phyloP scores from a whole-genome alignment of 2,888 invertebrate species.

The Tinea semifulvella region DNA sequence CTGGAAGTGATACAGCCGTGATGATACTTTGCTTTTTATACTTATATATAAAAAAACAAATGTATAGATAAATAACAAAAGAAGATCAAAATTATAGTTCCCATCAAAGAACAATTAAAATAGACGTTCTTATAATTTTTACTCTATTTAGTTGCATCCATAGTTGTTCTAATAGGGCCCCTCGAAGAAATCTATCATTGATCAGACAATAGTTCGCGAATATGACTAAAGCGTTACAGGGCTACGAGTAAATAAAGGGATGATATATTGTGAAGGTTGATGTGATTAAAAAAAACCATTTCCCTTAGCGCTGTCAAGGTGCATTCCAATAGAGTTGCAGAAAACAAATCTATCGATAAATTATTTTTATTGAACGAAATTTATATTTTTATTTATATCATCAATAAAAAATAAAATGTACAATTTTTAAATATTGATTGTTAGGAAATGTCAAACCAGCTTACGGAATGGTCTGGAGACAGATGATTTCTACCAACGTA shows the following conservation, averaged over 20 bases:
- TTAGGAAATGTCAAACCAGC: no score
- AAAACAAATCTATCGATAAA: slow-evolving; percentile 22
- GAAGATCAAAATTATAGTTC: not conserved
- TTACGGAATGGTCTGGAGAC: no score
- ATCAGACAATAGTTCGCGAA: slow-evolving; percentile 52
- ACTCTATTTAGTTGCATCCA: not conserved
- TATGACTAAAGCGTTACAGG: slow-evolving; percentile 37
- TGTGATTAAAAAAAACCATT: slow-evolving; percentile 60
- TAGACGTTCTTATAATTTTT: not conserved
- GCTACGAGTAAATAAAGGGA: slow-evolving; percentile 58
- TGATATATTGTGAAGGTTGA: slow-evolving; percentile 59
- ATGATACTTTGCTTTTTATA: no score
- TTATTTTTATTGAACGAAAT: no score
- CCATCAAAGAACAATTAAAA: not conserved
- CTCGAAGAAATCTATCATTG: slow-evolving; percentile 31
- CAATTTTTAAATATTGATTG: no score
- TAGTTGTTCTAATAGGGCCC: slow-evolving; percentile 29
- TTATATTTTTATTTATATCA: slow-evolving; percentile 20
- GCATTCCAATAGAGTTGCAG: slow-evolving; percentile 43
- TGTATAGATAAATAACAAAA: not conserved
- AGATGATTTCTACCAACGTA: no score
- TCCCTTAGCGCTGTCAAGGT: slow-evolving; percentile 61
- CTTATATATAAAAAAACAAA: no score
- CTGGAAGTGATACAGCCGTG: no score
- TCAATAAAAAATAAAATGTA: not conserved